Conservation (phyloP, 2,888 invertebrate species). For the Cheilosia vulpina region DNA sequence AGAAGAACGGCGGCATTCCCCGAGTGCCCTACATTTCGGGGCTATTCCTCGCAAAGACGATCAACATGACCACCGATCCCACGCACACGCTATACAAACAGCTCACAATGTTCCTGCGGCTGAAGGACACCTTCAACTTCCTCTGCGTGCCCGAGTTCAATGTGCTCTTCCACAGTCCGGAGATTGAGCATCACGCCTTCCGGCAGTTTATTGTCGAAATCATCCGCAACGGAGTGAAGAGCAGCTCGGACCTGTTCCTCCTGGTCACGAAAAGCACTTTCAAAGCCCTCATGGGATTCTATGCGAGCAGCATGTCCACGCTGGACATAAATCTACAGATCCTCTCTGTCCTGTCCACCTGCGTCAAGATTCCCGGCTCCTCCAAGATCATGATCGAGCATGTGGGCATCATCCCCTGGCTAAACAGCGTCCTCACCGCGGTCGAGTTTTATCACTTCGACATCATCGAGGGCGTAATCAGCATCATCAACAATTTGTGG, state of each 20-base stretch:
- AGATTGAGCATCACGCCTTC: conserved; percentile 88
- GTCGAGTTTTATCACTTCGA: conserved; percentile 83
- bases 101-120: conserved; percentile 90
- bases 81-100: conserved; percentile 90
- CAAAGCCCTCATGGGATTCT: conserved; percentile 90
- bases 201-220: conserved; percentile 91
- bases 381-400: conserved; percentile 87
- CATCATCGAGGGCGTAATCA: conserved; percentile 82
- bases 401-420: conserved; percentile 90
- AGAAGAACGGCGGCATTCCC: conserved; percentile 81
- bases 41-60: conserved; percentile 81
- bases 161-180: conserved; percentile 91
- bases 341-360: conserved; percentile 86
- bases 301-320: conserved; percentile 87
- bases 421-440: conserved; percentile 83
- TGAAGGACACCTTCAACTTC: conserved; percentile 91
- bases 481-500: conserved; percentile 82
- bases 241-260: conserved; percentile 89
- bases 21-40: conserved; percentile 81
- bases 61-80: conserved; percentile 90
- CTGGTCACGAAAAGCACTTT: conserved; percentile 90
- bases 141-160: conserved; percentile 94
- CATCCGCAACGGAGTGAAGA: conserved; percentile 90
- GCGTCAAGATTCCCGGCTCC: conserved; percentile 87
- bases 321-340: conserved; percentile 87